Base-by-base conservation (phyloP, 2,113 vertebrate genomes). In the Clarias magur region DNA sequence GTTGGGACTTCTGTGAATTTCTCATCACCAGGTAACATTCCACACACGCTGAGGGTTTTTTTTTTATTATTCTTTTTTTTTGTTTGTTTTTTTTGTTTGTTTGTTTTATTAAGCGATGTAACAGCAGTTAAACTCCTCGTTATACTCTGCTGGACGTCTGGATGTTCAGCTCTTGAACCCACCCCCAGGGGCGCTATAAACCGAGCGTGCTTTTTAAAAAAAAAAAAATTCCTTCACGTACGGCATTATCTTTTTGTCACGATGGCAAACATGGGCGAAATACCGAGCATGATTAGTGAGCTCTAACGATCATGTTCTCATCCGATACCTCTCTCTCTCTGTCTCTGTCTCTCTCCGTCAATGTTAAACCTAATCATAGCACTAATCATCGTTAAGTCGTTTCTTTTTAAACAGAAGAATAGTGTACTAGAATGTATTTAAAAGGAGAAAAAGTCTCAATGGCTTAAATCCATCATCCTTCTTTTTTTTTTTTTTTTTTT, bases 21-120 rank as follows among this genome's bases (percentile, higher is more conserved):
- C 25, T 79, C 73, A 53, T 78, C 2, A 67, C 16, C 38, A 27
- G 38, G n/a, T 12, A 78, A 85, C 84, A 85, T 85, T 85, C 84
- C 84, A 79, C 42, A 23, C 15, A 27, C 0, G 7, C 3, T n/a
- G 9, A 59, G 53, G 53, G 11, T 56, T 30, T 68, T 65, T 30
- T 73, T 72, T n/a, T n/a, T n/a, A n/a, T n/a, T n/a, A n/a, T n/a
- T 30, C 3, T 42, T 42, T 3, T 30, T 70, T 57, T 68, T 48
- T 16, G 27, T 25, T 12, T 27, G 16, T 0, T 73, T 72, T 48
- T 8, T 48, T 7, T 48, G 42, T 8, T 48, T 48, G 48, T 48
- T 48, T 48, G 4, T 42, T 42, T 42, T 42, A 42, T 48, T 48
- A 48, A 48, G 48, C 7, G 7, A 48, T 8, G 48, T 27, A 65